Base-by-base conservation (phyloP, 1,140 invertebrate species). In the Melanaphis sacchari region DNA sequence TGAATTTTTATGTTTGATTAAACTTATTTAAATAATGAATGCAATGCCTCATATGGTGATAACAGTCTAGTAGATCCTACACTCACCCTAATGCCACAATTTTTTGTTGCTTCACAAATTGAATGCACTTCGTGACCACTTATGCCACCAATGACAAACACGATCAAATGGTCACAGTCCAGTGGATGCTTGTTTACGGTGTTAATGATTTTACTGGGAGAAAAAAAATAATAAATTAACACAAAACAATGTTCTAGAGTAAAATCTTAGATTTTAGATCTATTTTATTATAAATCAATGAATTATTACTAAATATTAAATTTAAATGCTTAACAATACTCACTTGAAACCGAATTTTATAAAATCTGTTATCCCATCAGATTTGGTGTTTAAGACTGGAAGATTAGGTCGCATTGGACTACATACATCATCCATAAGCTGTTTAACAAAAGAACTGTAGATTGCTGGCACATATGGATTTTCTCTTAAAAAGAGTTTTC, bases 321-420 rank as follows among this genome's bases (percentile, higher is more conserved):
- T 22, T 31, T 24, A 54, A 5, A 41, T 31, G 0, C 9, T 41
- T 24, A 66, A 66, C 18, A 41, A 9, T 40, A 85, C 91, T 93
- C 24, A 84, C 91, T 93, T 93, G 31, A 93, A 93, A 41, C 91
- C 81, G 8, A 84, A 54, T 93, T 93, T 93, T 52, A 93, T 52
- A 15, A 54, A 84, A 54, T 93, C 91, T 84, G 81, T 93, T 40
- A 93, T 84, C 5, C 91, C 81, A 40, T 93, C 91, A 40, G 91
- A 85, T 8, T 85, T 93, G 1, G 81, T 93, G 31, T 93, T 93
- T 52, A 93, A 52, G 40, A 93, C 43, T 93, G 91, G 18, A 41
- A 93, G n/a, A 85, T 93, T 85, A 54, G 91, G 91, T 41, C 91
- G 81, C 91, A 93, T 93, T 40, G 91, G 81, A 84, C 91, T 93